Conservation (phyloP, 2,797 vertebrate genomes). For the Liasis olivaceus region DNA sequence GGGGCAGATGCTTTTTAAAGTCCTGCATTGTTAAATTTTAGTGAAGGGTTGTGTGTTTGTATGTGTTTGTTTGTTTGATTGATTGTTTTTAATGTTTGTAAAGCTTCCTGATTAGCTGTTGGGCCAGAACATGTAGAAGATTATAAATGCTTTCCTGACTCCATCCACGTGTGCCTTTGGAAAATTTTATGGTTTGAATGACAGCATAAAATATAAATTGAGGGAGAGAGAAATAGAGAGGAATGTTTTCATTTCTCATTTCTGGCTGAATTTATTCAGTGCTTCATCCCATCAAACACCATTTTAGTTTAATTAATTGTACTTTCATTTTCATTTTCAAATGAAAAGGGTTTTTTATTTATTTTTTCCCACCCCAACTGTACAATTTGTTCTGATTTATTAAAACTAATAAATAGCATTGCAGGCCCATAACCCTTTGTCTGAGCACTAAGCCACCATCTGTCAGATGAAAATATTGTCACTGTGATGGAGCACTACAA, state of each 20-base stretch:
- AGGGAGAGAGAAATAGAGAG: background rate
- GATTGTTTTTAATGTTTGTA: constrained; percentile 43
- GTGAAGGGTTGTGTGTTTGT: background rate
- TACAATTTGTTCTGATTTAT: background rate
- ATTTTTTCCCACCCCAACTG: background rate
- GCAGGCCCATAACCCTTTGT: background rate
- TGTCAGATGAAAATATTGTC: background rate
- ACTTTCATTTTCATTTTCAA: background rate
- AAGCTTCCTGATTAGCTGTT: constrained; percentile 35
- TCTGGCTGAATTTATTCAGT: constrained; percentile 11
- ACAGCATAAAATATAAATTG: background rate
- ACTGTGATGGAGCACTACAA: background rate
- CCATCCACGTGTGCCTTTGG: background rate
- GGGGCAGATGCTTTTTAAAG: constrained; percentile 9
- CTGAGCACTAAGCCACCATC: background rate
- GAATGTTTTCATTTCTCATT: background rate
- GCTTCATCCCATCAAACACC: background rate
- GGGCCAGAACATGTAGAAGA: background rate
- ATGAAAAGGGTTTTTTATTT: background rate
- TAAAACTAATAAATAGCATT: background rate
- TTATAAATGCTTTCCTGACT: constrained; percentile 22
- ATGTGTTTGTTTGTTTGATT: background rate
- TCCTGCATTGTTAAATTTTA: constrained; percentile 27
- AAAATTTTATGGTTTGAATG: constrained; percentile 1
- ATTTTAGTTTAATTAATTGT: background rate